Conservation (phyloP, 2,113 vertebrate genomes). For the Ictalurus punctatus region DNA sequence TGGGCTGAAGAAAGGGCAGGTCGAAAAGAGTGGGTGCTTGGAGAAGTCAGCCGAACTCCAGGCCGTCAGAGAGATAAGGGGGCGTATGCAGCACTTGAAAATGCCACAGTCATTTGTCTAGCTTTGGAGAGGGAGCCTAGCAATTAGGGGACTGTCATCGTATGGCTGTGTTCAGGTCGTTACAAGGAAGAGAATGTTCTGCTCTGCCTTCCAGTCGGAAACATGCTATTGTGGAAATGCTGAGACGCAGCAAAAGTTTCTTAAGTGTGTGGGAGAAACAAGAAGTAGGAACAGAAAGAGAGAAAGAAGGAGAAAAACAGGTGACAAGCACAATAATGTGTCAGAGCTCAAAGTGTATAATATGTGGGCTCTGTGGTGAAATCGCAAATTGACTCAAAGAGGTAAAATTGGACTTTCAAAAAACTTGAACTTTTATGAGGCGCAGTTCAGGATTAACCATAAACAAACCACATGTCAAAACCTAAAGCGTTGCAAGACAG, state of each 20-base stretch:
- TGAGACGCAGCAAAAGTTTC: slow-evolving; percentile 16
- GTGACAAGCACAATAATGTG: background rate
- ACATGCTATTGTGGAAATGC: slow-evolving; percentile 35
- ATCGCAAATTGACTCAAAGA: background rate
- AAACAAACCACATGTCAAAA: background rate
- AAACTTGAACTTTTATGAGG: background rate
- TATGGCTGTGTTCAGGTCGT: slow-evolving; percentile 35
- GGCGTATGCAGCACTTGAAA: slow-evolving; percentile 34
- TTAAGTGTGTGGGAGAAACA: slow-evolving; percentile 31
- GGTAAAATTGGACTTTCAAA: background rate
- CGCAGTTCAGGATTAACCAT: background rate
- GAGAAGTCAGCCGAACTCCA: slow-evolving; percentile 32
- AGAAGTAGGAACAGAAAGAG: background rate
- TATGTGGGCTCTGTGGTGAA: background rate
- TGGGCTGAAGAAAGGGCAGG: slow-evolving; percentile 28
- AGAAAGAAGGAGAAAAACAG: slow-evolving; percentile 7
- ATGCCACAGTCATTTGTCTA: slow-evolving; percentile 54
- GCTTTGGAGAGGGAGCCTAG: slow-evolving; percentile 44
- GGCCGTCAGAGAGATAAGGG: slow-evolving; percentile 27
- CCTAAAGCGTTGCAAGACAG: background rate
- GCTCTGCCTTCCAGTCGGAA: slow-evolving; percentile 29
- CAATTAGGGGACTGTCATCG: slow-evolving; percentile 45
- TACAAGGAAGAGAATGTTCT: slow-evolving; percentile 31
- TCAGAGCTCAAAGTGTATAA: background rate
- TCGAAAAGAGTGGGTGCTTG: slow-evolving; percentile 30